A percentile compares a stretch with the other conserved stretches of the same genome.
Evolutionary conservation across 2,113 vertebrate species (phyloP).

Genomic region (Hassar affinis): DNA sequence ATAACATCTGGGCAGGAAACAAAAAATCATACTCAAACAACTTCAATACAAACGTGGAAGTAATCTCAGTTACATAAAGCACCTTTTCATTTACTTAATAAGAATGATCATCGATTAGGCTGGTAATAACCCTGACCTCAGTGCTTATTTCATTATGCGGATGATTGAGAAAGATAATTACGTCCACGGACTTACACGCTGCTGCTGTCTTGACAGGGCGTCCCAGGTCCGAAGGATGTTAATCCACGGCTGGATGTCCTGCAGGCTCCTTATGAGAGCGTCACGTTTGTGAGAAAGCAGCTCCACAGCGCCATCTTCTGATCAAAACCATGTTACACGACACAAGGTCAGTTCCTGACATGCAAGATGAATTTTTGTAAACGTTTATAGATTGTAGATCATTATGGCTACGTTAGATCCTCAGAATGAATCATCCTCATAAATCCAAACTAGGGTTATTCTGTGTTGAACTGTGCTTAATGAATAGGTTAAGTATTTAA

Average conservation of each 20-base stretch:
- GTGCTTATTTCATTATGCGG: background rate
- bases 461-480: background rate
- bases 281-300: conserved; percentile 70
- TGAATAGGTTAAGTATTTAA: background rate
- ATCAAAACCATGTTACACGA: background rate
- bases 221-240: conserved; percentile 66
- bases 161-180: background rate
- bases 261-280: conserved; percentile 67
- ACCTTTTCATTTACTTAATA: background rate
- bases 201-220: conserved; percentile 65
- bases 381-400: background rate
- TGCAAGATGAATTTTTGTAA: background rate
- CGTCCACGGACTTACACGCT: conserved; percentile 62
- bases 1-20: conserved; percentile 58
- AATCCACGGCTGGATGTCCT: conserved; percentile 62
- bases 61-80: background rate
- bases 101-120: no score
- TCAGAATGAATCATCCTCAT: background rate
- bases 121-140: background rate
- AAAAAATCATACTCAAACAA: conserved; percentile 1
- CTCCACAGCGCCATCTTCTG: conserved; percentile 59
- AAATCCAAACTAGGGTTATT: background rate
- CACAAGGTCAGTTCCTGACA: background rate
- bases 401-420: background rate
- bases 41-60: background rate